phyloP scores from a whole-genome alignment of 2,888 invertebrate genomes.

The Conus canariensis region DNA sequence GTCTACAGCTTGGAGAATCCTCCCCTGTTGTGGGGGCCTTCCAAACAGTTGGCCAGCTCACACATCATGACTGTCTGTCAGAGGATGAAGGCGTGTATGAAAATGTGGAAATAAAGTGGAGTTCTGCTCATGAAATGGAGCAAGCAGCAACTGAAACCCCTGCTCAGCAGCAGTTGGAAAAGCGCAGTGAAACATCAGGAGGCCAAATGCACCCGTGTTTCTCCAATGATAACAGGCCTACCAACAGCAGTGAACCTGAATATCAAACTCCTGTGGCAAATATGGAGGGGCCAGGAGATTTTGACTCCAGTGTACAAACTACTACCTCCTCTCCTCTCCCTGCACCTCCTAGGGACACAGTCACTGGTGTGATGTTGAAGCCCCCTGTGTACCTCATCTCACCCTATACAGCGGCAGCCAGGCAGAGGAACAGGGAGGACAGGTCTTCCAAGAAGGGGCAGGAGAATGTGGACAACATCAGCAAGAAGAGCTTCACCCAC shows the following conservation, averaged over 20 bases:
- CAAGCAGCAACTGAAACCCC: not conserved
- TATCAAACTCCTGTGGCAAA: not conserved
- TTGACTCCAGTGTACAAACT: not conserved
- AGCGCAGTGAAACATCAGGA: no score
- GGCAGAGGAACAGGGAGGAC: not conserved
- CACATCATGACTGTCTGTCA: not conserved
- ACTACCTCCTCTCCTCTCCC: not conserved
- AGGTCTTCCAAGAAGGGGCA: not conserved
- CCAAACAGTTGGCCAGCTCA: not conserved
- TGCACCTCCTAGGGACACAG: not conserved
- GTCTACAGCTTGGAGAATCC: not conserved
- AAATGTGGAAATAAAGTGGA: not conserved
- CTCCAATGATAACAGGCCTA: not conserved
- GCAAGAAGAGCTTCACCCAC: constrained; percentile 20
- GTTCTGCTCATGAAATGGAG: not conserved
- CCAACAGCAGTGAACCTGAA: not conserved
- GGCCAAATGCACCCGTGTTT: no score
- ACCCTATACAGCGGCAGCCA: not conserved
- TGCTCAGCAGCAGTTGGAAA: not conserved
- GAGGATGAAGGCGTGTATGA: not conserved
- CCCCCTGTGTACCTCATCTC: constrained; percentile 7
- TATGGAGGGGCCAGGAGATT: not conserved
- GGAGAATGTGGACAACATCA: not conserved
- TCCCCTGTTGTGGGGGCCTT: not conserved
- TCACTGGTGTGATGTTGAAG: not conserved